These are phyloP conservation scores for Nesidiocoris tenuis DNA, from an alignment of 2,888 invertebrate genomes.

Conservation along the genomic window DNA sequence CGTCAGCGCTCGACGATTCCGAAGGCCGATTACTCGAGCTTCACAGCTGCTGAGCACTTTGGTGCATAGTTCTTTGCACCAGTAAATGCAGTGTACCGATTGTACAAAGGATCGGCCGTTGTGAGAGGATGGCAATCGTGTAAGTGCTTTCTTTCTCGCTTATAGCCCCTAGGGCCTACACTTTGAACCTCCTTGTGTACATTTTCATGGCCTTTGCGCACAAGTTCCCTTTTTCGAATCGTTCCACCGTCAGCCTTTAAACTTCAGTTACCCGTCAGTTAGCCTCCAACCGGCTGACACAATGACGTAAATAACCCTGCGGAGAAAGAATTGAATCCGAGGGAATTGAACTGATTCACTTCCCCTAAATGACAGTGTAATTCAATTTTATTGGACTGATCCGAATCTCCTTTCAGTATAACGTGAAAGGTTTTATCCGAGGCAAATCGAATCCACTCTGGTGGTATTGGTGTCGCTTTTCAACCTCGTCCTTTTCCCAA, in stretches of 20 bases:
- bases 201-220: background rate
- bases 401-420: background rate
- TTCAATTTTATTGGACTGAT: background rate
- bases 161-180: background rate
- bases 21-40: background rate
- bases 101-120: too few relatives aligned
- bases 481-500: background rate
- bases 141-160: conserved; percentile 6
- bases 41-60: background rate
- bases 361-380: background rate
- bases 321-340: background rate
- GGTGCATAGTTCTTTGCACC: background rate
- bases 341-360: background rate
- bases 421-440: background rate
- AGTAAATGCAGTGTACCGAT: background rate
- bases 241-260: background rate
- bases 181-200: background rate
- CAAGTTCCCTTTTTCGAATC: background rate
- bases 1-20: background rate
- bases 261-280: background rate
- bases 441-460: background rate
- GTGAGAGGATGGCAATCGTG: conserved; percentile 7
- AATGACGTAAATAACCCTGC: background rate
- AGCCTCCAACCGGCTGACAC: background rate
- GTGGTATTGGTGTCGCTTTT: background rate